Base-by-base conservation (phyloP, 2,113 vertebrate genomes). In the Onychostoma macrolepis region DNA sequence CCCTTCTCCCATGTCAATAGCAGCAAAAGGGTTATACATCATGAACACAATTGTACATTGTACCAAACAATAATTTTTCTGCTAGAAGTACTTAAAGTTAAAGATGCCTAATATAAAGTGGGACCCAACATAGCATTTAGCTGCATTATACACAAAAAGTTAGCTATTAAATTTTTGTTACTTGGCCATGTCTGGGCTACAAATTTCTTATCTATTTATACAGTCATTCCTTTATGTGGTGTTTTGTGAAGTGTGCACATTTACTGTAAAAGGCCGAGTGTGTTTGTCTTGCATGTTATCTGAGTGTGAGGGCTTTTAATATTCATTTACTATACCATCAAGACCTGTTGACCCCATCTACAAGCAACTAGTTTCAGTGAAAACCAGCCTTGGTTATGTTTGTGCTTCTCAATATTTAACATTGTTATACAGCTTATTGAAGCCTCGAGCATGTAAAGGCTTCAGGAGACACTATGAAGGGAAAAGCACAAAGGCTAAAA, bases 401-500 rank as follows among this genome's bases (percentile, higher is more conserved):
- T 77, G 80, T 50, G 43, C 71, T 83, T 58, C 56, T 65, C 58
- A 21, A 65, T 67, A 82, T 81, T 82, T 43, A 82, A 82, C 33
- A 41, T 80, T 58, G n/a, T 80, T 67, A 65, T 11, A 82, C 79
- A 43, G 38, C n/a, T 81, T 65, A 43, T 75, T n/a, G n/a, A 17
- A 21, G 67, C 85, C 61, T 76, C 28, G 30, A 77, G 69, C 43
- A 65, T 58, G 87, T 15, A 17, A 24, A 56, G 56, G 83, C 56
- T 58, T 80, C 21, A 1, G 56, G 75, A 28, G 53, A 63, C 41
- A 53, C 43, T 93, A 90, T 19, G 71, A 93, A 95, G 91, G 93
- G 90, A 93, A 92, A 91, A 95, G 93, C 95, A 96, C 94, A 93
- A 95, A 17, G 30, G 15, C 26, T 3, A 19, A 80, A 79, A 26